Percentiles rank a stretch among this genome's conserved stretches.
phyloP scores from a whole-genome alignment of 2,888 invertebrate genomes.

The Celastrina argiolus region DNA sequence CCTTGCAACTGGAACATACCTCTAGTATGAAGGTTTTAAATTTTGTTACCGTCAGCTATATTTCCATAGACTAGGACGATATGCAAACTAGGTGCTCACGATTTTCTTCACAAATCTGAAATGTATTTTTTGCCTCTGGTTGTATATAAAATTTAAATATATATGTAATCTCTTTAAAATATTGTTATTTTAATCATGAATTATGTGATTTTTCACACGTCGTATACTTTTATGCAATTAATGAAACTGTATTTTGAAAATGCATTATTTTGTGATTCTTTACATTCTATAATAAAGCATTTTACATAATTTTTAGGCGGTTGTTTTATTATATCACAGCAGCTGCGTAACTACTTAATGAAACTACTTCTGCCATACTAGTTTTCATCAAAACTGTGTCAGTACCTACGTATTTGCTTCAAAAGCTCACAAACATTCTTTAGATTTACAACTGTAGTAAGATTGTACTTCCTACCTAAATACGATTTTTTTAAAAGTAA shows the following conservation, averaged over 20 bases:
- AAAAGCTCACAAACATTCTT: no score
- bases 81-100: slow-evolving; percentile 5
- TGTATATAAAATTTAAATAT: neutral
- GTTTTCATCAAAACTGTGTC: no score
- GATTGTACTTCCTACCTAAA: no score
- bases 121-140: slow-evolving; percentile 23
- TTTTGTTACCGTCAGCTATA: neutral
- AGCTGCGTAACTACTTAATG: no score
- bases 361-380: no score
- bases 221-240: slow-evolving; percentile 26
- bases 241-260: slow-evolving; percentile 54
- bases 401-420: no score
- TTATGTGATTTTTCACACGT: slow-evolving; percentile 1
- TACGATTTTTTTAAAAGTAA: no score
- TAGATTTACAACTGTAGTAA: no score
- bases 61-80: neutral
- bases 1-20: no score
- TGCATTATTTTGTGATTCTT: slow-evolving; percentile 48
- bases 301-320: slow-evolving; percentile 31
- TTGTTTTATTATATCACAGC: slow-evolving; percentile 23
- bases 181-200: slow-evolving; percentile 14
- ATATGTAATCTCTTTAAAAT: slow-evolving; percentile 11
- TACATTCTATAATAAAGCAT: slow-evolving; percentile 42
- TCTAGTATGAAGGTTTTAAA: neutral
- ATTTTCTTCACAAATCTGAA: neutral